Evolutionary conservation across 2,888 invertebrate genomes (phyloP), one percentile per base, ranked within the genome.

Genomic region (Conomelus anceps): DNA sequence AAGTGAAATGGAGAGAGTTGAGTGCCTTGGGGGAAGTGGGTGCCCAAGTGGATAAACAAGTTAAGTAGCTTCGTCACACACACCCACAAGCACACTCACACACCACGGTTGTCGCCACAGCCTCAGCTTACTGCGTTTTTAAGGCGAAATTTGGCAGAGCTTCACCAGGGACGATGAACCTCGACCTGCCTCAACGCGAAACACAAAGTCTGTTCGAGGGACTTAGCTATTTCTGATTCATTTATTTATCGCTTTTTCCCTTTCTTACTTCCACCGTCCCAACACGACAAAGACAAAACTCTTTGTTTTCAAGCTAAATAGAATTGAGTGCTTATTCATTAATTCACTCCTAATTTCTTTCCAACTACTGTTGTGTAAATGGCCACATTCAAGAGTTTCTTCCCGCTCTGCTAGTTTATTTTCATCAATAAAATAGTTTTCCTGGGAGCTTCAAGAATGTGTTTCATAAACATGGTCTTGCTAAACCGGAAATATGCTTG

Each of bases 71-170:
- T 34, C 34, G 11, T 34, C 34, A 34, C 34, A 34, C 34, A 34
- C 34, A 34, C 34, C 34, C 34, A 34, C 34, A 34, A 34, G 11
- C 34, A 34, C 34, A 34, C 34, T 17, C 34, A 17, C 1, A 34
- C 34, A 34, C 34, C 34, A 34, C 34, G 34, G 1, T 34, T 34
- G 34, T 34, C 34, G 34, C 34, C 17, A 34, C 34, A 34, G 34
- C 34, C 22, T 23, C 23, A 24, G 86, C 86, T 86, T 90, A 90
- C 89, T 89, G 88, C 90, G 89, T 90, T 90, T 90, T 90, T 90
- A 90, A 88, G 85, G 23, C 88, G 41, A 89, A 89, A 89, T 90
- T 90, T 90, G 90, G 90, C 90, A 90, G 23, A 89, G 90, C 84
- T 34, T 84, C 90, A 23, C 23, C 29, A 89, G 90, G 86, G 90